Conservation (phyloP, 2,797 vertebrate genomes). For the Coccyzus lansbergi region DNA sequence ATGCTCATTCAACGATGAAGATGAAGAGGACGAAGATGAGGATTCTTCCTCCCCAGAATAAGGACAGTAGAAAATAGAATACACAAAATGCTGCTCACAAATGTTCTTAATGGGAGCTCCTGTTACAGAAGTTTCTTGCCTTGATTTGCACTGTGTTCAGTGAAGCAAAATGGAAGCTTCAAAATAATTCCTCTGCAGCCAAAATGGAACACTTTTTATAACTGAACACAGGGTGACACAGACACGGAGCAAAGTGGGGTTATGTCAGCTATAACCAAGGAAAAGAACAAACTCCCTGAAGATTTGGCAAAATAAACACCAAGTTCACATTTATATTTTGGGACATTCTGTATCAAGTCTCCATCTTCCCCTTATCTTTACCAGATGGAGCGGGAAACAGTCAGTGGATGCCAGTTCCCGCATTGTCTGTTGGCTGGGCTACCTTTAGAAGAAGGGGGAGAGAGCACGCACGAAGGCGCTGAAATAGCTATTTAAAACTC, state of each 20-base stretch:
- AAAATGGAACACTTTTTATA: background rate
- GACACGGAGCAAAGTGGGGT: background rate
- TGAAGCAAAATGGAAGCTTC: slow-evolving; percentile 54
- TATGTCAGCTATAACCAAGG: background rate
- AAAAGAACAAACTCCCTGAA: background rate
- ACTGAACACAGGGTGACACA: background rate
- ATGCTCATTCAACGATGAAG: slow-evolving; percentile 85
- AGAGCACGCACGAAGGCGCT: fast-evolving
- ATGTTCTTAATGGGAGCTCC: slow-evolving; percentile 66
- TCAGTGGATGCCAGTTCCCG: background rate
- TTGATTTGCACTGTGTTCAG: slow-evolving; percentile 65
- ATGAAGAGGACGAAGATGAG: slow-evolving; percentile 84
- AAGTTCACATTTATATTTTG: background rate
- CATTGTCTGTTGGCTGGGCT: background rate
- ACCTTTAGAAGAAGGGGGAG: background rate
- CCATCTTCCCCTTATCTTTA: background rate
- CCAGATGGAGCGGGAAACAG: background rate
- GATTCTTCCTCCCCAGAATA: slow-evolving; percentile 86
- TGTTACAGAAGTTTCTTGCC: slow-evolving; percentile 64
- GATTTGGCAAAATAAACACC: background rate
- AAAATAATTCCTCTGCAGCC: background rate
- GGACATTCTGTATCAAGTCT: background rate
- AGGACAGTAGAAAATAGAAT: slow-evolving; percentile 60
- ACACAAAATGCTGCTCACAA: slow-evolving; percentile 58
- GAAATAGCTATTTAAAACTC: background rate